These are phyloP conservation scores for Pipistrellus pipistrellus DNA, from an alignment of 2,797 vertebrate species.

Conservation along the genomic window DNA sequence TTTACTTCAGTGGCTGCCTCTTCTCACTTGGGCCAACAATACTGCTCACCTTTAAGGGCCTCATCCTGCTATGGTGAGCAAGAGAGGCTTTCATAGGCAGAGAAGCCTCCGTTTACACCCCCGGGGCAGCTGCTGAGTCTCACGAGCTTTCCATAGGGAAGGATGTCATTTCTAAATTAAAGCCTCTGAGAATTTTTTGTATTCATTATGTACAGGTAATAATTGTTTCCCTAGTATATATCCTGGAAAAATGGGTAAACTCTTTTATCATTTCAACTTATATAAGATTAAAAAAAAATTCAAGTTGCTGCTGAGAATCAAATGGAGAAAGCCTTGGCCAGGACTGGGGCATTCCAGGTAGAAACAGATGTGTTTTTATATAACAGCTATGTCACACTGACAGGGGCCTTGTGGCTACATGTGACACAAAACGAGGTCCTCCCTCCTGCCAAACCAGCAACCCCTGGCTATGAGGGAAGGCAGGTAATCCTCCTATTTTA, in stretches of 20 bases:
- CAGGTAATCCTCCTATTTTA: not conserved
- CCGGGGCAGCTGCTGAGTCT: not conserved
- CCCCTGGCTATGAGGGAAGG: not conserved
- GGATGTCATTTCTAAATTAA: not conserved
- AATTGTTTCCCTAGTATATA: not conserved
- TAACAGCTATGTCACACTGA: not conserved
- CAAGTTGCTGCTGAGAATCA: not conserved
- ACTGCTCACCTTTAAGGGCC: not conserved
- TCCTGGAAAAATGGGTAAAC: constrained; percentile 8
- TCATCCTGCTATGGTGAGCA: not conserved
- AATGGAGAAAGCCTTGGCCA: not conserved
- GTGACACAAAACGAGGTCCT: not conserved
- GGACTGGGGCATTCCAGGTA: not conserved
- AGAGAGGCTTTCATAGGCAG: not conserved
- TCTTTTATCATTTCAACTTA: not conserved
- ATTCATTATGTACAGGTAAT: not conserved
- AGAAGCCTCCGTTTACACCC: not conserved
- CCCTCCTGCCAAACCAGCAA: not conserved
- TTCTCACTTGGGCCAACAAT: not conserved
- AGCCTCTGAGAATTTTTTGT: not conserved
- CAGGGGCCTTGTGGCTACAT: not conserved
- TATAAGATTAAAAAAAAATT: not conserved
- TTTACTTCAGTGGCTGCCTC: not conserved
- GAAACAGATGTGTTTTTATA: not conserved
- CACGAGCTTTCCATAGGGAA: not conserved